phyloP scores from a whole-genome alignment of 2,797 vertebrate genomes.

The Podarcis siculus region DNA sequence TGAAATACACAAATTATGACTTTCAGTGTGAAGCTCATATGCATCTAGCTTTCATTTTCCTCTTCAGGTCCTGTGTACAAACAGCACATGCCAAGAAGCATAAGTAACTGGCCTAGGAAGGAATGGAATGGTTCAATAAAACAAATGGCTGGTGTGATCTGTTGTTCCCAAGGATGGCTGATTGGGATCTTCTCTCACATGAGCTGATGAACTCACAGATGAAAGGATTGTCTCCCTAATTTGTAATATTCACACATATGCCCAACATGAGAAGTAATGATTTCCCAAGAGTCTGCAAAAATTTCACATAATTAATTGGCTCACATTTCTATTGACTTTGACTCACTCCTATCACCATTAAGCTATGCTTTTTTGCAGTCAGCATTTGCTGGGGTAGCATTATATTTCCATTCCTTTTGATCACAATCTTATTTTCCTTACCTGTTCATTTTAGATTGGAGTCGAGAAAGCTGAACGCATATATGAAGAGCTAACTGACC shows the following conservation, averaged over 20 bases:
- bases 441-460: constrained; percentile 71
- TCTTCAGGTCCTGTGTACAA: not conserved
- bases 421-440: not conserved
- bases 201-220: not conserved
- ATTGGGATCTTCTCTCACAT: not conserved
- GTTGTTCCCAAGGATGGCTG: not conserved
- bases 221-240: not conserved
- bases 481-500: constrained; percentile 85
- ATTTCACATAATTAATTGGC: not conserved
- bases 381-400: not conserved
- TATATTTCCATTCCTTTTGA: not conserved
- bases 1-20: not conserved
- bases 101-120: not conserved
- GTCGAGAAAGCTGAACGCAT: constrained; percentile 78
- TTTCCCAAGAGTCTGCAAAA: not conserved
- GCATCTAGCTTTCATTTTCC: too few species aligned
- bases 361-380: not conserved
- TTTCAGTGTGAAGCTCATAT: not conserved
- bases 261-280: not conserved
- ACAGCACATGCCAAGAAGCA: not conserved
- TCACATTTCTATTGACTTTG: not conserved
- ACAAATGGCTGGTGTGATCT: not conserved
- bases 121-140: not conserved
- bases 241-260: not conserved
- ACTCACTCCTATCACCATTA: not conserved